These are phyloP conservation scores for Mus minutoides DNA, from an alignment of 2,797 vertebrate species.

Conservation along the genomic window DNA sequence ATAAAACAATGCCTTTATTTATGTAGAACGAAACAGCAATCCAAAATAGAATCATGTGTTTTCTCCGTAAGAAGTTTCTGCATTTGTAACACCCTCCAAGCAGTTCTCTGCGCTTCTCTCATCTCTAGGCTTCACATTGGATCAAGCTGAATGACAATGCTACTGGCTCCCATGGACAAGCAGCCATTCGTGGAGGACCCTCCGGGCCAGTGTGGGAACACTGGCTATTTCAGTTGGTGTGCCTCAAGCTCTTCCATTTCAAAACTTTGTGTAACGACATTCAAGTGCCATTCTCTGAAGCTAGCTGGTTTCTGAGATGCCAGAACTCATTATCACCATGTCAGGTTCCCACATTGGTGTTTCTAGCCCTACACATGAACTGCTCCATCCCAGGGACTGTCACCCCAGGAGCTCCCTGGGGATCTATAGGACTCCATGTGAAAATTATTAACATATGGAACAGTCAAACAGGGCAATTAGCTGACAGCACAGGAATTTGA, in stretches of 20 bases:
- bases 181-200: not conserved
- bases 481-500: slow-evolving; percentile 41
- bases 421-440: not conserved
- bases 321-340: slow-evolving; percentile 39
- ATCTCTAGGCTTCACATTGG: slow-evolving; percentile 24
- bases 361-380: not conserved
- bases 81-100: not conserved
- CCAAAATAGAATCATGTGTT: not conserved
- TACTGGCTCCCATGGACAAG: not conserved
- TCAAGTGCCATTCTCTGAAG: slow-evolving; percentile 22
- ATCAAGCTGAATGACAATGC: not conserved
- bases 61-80: not conserved
- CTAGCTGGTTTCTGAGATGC: slow-evolving; percentile 49
- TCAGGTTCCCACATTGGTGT: not conserved
- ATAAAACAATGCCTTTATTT: not conserved
- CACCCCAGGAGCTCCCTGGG: not conserved
- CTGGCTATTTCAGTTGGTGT: slow-evolving; percentile 9
- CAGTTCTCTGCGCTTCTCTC: not conserved
- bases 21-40: not conserved
- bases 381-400: not conserved
- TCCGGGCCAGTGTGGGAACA: not conserved
- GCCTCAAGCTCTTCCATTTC: slow-evolving; percentile 25
- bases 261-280: slow-evolving; percentile 24
- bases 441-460: slow-evolving; percentile 24
- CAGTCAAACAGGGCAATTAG: slow-evolving; percentile 8